Conservation (phyloP, 2,797 vertebrate genomes). For the Eremophila alpestris region DNA sequence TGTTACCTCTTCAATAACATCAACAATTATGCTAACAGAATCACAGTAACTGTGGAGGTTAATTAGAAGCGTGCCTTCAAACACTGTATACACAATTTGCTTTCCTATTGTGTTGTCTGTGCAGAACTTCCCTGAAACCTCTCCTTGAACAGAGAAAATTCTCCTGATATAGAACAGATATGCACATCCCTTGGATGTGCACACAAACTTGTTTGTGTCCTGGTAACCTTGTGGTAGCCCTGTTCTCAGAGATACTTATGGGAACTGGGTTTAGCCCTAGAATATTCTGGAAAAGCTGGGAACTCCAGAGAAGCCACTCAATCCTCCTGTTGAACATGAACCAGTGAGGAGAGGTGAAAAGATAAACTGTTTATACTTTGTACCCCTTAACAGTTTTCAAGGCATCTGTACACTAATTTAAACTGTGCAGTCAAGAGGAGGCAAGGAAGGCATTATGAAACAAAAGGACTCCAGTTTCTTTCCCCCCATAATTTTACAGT, state of each 20-base stretch:
- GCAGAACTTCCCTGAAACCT: neutral
- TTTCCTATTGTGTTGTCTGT: neutral
- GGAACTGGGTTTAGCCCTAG: neutral
- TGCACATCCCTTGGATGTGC: neutral
- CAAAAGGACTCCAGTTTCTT: neutral
- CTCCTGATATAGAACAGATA: neutral
- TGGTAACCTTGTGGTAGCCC: neutral
- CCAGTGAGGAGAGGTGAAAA: neutral
- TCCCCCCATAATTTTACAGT: neutral
- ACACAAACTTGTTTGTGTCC: neutral
- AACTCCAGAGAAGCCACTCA: neutral
- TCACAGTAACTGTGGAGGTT: conserved; percentile 30
- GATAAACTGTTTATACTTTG: neutral
- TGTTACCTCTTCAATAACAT: conserved; percentile 24
- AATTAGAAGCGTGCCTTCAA: conserved; percentile 32
- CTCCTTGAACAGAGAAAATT: neutral
- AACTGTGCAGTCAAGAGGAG: neutral
- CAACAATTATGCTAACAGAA: conserved; percentile 34
- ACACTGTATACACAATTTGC: neutral
- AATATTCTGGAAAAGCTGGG: neutral
- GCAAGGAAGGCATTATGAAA: neutral
- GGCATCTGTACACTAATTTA: neutral
- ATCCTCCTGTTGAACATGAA: rapidly evolving
- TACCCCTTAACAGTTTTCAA: neutral
- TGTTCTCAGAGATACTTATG: neutral